Evolutionary conservation across 2,113 vertebrate species (phyloP).

Genomic region (Glaucidium brasilianum): DNA sequence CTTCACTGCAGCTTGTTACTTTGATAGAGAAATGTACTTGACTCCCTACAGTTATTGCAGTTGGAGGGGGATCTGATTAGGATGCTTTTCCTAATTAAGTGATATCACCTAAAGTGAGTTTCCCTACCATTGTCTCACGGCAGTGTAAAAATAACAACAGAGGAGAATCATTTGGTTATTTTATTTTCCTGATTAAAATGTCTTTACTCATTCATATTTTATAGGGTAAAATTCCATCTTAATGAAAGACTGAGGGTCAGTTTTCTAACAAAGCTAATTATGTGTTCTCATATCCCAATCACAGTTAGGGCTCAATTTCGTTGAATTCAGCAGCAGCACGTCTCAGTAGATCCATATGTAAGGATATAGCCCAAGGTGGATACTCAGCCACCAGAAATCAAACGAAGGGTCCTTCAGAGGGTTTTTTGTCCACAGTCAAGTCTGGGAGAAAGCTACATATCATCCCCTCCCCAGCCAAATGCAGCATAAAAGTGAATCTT

Average conservation of each 20-base stretch:
- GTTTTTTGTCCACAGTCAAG: background rate
- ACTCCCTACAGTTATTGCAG: conserved; percentile 80
- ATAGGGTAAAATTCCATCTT: conserved; percentile 56
- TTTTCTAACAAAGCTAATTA: conserved; percentile 60
- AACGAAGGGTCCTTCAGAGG: background rate
- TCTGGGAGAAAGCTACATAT: background rate
- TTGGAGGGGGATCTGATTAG: conserved; percentile 80
- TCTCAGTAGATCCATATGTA: background rate
- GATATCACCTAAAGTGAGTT: conserved; percentile 80
- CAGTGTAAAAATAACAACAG: conserved; percentile 76
- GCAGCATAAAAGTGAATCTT: background rate
- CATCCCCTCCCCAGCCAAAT: background rate
- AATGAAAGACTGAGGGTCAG: conserved; percentile 71
- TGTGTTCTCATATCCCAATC: conserved; percentile 42
- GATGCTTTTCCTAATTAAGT: conserved; percentile 83
- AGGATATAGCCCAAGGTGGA: conserved; percentile 6
- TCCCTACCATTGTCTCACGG: conserved; percentile 75
- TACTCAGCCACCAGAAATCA: background rate
- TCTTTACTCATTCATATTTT: conserved; percentile 72
- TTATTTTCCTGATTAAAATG: conserved; percentile 76
- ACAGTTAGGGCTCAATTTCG: background rate
- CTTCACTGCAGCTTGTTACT: conserved; percentile 71
- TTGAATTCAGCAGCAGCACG: background rate
- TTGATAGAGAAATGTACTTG: conserved; percentile 77
- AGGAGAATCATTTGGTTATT: conserved; percentile 74